These are phyloP conservation scores for Etia nguti DNA, from an alignment of 2,113 vertebrate species.

Conservation along the genomic window DNA sequence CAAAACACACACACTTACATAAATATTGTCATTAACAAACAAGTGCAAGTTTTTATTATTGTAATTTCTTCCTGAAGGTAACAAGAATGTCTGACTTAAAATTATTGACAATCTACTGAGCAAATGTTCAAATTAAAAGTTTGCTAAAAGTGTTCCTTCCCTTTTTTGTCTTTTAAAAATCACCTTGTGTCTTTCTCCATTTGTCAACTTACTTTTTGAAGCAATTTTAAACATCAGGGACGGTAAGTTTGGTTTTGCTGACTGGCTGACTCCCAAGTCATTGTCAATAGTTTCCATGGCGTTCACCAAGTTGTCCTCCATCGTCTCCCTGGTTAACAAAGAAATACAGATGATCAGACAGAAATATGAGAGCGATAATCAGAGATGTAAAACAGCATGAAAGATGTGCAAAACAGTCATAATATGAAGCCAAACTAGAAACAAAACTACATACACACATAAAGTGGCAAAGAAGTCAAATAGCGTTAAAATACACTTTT, in stretches of 20 bases:
- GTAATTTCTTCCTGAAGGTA: background rate
- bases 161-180: background rate
- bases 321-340: constrained; percentile 67
- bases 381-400: background rate
- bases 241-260: constrained; percentile 45
- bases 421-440: background rate
- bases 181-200: background rate
- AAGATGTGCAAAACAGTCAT: background rate
- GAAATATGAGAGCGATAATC: background rate
- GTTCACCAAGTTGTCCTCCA: constrained; percentile 74
- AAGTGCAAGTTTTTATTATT: background rate
- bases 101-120: background rate
- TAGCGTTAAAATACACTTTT: too few relatives aligned
- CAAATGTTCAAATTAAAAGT: background rate
- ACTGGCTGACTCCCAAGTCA: constrained; percentile 22
- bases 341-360: background rate
- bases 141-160: background rate
- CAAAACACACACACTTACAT: background rate
- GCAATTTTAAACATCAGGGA: constrained; percentile 85
- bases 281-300: constrained; percentile 76
- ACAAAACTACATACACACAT: too few relatives aligned
- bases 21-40: background rate
- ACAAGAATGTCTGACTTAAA: background rate
- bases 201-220: constrained; percentile 79
- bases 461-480: too few relatives aligned